Evolutionary conservation across 2,113 vertebrate species (phyloP), one percentile per base, ranked within the genome.

Genomic region (Recurvirostra avosetta): DNA sequence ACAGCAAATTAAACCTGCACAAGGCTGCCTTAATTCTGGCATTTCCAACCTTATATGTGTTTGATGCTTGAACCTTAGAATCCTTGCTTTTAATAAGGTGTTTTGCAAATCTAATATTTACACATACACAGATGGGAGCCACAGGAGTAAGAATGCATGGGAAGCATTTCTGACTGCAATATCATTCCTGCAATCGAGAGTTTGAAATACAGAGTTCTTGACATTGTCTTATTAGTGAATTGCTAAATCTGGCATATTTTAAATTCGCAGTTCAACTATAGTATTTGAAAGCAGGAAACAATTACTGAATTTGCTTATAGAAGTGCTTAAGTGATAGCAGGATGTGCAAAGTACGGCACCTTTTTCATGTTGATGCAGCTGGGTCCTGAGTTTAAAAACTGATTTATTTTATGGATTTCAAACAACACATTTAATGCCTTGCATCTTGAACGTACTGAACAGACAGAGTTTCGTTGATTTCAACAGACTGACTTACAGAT

Each of bases 301-400:
- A 86, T 92, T 90, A 93, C 50, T 77, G n/a, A 67, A 83, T 90
- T 91, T 61, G n/a, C 27, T 76, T 92, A 80, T 72, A 86, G 79
- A 90, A 83, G 56, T 36, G 47, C 5, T 23, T 43, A 62, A 75
- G 88, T 62, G 59, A 80, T 19, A 93, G 78, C 16, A 94, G 29
- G 52, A 66, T 27, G 27, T 58, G 47, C 22, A 19, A 86, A 63
- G 25, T 20, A 58, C 0, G 1, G 49, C 62, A 85, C n/a, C 18
- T 74, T 93, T 91, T 88, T 74, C 61, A 63, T 56, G 43, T 27
- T 84, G 68, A 63, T 74, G 47, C 55, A 92, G 67, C 76, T 80
- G 68, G 25, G 43, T 63, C 43, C 41, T 2, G 21, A 88, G 18
- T 74, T 94, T 36, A 78, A 92, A 72, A 71, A 56, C 4, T 43